Percentiles rank a stretch among this genome's conserved stretches.
phyloP scores from a whole-genome alignment of 2,797 vertebrate genomes.

The Myotis pilosus region DNA sequence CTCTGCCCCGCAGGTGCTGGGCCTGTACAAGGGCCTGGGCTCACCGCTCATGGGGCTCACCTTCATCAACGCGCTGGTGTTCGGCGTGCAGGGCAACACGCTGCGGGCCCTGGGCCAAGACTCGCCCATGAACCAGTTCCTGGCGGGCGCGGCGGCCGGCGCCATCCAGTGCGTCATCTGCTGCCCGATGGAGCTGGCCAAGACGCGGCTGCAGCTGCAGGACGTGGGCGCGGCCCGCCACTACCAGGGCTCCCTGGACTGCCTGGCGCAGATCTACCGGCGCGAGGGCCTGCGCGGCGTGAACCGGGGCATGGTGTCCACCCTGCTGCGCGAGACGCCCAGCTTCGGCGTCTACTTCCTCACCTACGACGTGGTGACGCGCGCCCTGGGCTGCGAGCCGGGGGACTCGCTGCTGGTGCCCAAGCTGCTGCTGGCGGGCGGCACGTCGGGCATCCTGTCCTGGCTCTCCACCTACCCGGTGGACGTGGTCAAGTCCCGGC shows the following conservation, averaged over 20 bases:
- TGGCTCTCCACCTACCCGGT: slow-evolving; percentile 97
- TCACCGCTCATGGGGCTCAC: slow-evolving; percentile 99
- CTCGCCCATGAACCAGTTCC: slow-evolving; percentile 94
- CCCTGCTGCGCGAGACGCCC: slow-evolving; percentile 93
- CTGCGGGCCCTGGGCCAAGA: slow-evolving; percentile 90
- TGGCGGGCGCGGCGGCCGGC: slow-evolving; percentile 94
- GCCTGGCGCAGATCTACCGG: slow-evolving; percentile 92
- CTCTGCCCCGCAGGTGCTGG: slow-evolving; percentile 85
- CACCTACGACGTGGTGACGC: slow-evolving; percentile 92
- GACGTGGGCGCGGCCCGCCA: slow-evolving; percentile 91
- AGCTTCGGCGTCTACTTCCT: slow-evolving; percentile 97
- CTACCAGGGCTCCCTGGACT: slow-evolving; percentile 97
- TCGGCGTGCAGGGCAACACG: slow-evolving; percentile 95
- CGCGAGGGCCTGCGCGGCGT: slow-evolving; percentile 92
- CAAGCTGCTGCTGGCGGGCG: slow-evolving; percentile 95
- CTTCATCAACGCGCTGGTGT: slow-evolving; percentile 98
- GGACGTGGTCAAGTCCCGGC: slow-evolving; percentile 96
- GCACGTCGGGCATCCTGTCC: slow-evolving; percentile 94
- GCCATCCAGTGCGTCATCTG: slow-evolving; percentile 95
- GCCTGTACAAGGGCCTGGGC: slow-evolving; percentile 97
- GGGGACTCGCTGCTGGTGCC: slow-evolving; percentile 91
- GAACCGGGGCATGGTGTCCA: slow-evolving; percentile 95
- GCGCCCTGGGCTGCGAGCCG: slow-evolving; percentile 91
- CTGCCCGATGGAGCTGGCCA: slow-evolving; percentile 98
- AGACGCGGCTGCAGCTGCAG: slow-evolving; percentile 98